These are phyloP conservation scores for Calosoma granatense DNA, from an alignment of 1,140 invertebrate genomes.

Conservation along the genomic window DNA sequence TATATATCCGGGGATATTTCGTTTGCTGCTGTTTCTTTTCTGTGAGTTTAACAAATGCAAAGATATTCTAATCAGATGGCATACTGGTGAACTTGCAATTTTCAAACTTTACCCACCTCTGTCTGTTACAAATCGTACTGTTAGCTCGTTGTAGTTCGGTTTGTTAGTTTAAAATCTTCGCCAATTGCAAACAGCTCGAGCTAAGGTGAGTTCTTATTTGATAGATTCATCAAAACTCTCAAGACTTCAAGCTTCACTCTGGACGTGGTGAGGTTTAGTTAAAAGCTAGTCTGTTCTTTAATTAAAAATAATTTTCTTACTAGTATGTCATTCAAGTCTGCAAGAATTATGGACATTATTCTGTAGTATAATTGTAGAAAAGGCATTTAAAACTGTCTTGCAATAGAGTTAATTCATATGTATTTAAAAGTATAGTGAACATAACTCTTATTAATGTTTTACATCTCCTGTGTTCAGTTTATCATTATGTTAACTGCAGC, in stretches of 20 bases:
- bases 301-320: not conserved
- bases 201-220: not conserved
- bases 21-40: not conserved
- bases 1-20: not conserved
- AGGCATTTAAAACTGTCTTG: too few relatives aligned
- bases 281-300: too few relatives aligned
- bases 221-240: not conserved
- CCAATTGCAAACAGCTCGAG: not conserved
- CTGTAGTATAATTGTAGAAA: not conserved
- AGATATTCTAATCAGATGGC: conserved; percentile 3
- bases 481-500: too few relatives aligned
- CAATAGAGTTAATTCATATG: too few relatives aligned
- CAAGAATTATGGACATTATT: not conserved
- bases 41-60: not conserved
- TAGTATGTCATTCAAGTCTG: not conserved
- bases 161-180: conserved; percentile 3
- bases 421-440: too few relatives aligned
- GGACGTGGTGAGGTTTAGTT: too few relatives aligned
- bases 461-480: too few relatives aligned
- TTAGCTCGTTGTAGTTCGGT: not conserved
- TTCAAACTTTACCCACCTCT: not conserved
- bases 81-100: not conserved
- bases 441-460: too few relatives aligned
- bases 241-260: not conserved
- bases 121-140: conserved; percentile 1